Evolutionary conservation across 2,797 vertebrate genomes (phyloP), one percentile per base, ranked within the genome.

Genomic region (Pseudotriccus pelzelni): DNA sequence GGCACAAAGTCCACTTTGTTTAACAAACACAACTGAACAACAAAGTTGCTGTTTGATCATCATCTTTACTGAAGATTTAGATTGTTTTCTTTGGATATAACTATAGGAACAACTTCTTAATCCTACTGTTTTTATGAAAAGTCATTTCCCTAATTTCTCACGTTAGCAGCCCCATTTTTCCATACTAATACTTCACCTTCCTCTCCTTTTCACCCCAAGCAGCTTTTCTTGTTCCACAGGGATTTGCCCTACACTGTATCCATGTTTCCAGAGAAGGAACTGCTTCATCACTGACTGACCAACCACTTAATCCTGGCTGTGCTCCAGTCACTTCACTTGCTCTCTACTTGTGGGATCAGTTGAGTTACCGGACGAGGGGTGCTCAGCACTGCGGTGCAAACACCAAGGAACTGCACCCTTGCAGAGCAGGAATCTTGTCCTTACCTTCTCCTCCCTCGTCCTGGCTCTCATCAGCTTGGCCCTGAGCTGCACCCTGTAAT

Each of bases 371-470:
- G 12, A 30, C 23, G 5, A 3, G 25, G 44, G 43, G 30, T 39
- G 34, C 60, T 73, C 25, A 43, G 77, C 46, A 12, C 17, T 5
- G 39, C n/a, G n/a, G 5, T 53, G 20, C 43, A 7, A n/a, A 23
- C 28, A 55, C n/a, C 10, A 15, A 25, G 56, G 34, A 19, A 30
- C 2, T 52, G 50, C 27, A 50, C 9, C 27, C 49, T 28, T 28
- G 27, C 50, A 73, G 73, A 78, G 56, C 43, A 43, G 52, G 64
- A 16, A 13, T 18, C 39, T 7, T 7, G 1, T 30, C 78, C 97
- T 91, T 96, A 99, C 99, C 98, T 93, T 98, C 97, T 99, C 99
- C 96, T 99, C 99, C 36, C 98, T 98, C 24, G 99, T 99, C 94
- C 99, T 98, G 3, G 98, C 98, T 93, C 98, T 97, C 98, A 99